Base-by-base conservation (phyloP, 1,140 invertebrate genomes). In the Brachionus rotundiformis region DNA sequence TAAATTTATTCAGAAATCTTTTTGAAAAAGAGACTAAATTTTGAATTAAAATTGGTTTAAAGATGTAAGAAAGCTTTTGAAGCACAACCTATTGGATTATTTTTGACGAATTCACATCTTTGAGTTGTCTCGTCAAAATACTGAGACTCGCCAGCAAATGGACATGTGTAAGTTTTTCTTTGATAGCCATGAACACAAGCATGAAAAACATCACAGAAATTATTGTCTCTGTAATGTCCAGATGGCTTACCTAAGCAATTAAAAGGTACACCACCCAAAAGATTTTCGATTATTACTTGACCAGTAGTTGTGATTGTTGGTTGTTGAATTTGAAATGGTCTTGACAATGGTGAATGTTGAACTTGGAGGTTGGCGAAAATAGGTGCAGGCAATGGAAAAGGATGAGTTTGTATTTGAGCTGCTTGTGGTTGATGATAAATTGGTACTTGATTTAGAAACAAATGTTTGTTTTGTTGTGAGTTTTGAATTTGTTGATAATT, bases 191-290 rank as follows among this genome's bases (percentile, higher is more conserved):
- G 25, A 65, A 81, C 33, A 81, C 80, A 81, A 27, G 80, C 80
- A 71, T 81, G 80, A 71, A 81, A 81, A 31, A 81, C 63, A 68
- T 81, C 80, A 71, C 80, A 81, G 54, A 33, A 81, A 16, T 27
- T 27, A 31, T 33, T n/a, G 31, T 81, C 63, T 41, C 39, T 68
- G 11, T 25, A 68, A 71, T 81, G 80, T 68, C 80, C 80, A 41
- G 44, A 25, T 39, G 33, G 31, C n/a, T 33, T 39, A 41, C 23
- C n/a, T 16, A 36, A 27, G 41, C 80, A 81, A 81, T 81, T 54
- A 27, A 81, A 81, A 33, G 80, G 59, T 13, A 81, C 19, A 29
- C 73, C 73, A n/a, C 73, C 73, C 2, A 77, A 16, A 16, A 77
- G 23, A 36, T 49, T 77, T 33, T 77, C 73, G 0, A 47, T 47